Evolutionary conservation across 2,888 invertebrate genomes (phyloP).

Genomic region (Drosophila eohydei): DNA sequence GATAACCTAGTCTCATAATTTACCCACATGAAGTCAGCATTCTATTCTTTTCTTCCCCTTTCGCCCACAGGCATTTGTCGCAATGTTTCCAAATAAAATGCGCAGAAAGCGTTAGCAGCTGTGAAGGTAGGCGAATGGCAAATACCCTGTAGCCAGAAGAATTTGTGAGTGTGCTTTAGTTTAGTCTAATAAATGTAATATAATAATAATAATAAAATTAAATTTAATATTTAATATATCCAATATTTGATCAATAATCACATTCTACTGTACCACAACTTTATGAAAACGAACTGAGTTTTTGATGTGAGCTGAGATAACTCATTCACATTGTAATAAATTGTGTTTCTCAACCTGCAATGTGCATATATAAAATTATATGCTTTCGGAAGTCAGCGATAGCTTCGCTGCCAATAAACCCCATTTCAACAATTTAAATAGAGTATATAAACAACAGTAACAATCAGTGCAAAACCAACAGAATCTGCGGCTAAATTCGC

Average conservation of each 20-base stretch:
- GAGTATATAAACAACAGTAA: constrained; percentile 23
- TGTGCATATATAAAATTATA: no score
- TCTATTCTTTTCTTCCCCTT: background rate
- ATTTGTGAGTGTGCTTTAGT: no score
- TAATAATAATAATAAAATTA: no score
- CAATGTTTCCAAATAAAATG: constrained; percentile 48
- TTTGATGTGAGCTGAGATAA: background rate
- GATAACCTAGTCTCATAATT: constrained; percentile 40
- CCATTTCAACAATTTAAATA: background rate
- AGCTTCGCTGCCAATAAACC: background rate
- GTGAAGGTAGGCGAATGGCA: background rate
- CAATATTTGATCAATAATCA: background rate
- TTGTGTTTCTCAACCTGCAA: no score
- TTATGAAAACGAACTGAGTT: background rate
- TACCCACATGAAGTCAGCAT: constrained; percentile 34
- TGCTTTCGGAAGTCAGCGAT: no score
- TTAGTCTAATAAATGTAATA: no score
- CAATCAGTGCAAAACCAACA: constrained; percentile 33
- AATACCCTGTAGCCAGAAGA: background rate
- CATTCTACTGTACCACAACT: background rate
- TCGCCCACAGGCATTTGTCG: constrained; percentile 11
- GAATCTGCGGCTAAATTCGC: constrained; percentile 59
- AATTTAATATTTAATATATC: no score
- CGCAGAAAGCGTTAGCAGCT: constrained; percentile 42
- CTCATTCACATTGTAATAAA: no score